Conservation (phyloP, 2,797 vertebrate species). For the Poeciliopsis infans region DNA sequence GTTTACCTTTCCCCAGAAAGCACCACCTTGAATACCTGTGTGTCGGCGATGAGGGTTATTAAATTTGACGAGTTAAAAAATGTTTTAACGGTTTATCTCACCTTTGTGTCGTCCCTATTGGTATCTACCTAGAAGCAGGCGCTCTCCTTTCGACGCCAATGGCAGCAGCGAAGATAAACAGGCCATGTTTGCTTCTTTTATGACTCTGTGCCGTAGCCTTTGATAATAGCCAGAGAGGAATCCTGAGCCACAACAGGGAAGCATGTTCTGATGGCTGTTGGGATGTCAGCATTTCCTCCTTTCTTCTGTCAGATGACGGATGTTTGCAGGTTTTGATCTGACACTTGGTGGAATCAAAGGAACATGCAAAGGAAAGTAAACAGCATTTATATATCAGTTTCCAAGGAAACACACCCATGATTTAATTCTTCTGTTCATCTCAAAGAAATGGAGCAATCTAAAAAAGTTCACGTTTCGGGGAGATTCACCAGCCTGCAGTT, state of each 20-base stretch:
- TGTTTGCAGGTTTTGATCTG: constrained; percentile 72
- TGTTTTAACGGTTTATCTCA: constrained; percentile 78
- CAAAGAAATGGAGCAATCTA: constrained; percentile 8
- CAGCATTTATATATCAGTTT: constrained; percentile 56
- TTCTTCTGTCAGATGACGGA: constrained; percentile 64
- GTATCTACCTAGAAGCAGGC: constrained; percentile 75
- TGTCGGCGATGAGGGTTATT: constrained; percentile 78
- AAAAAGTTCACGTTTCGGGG: constrained; percentile 22
- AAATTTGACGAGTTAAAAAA: constrained; percentile 78
- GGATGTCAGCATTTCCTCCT: constrained; percentile 55
- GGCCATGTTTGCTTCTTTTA: constrained; percentile 60
- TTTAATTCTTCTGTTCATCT: constrained; percentile 32
- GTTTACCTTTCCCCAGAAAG: constrained; percentile 75
- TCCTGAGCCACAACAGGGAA: constrained; percentile 49
- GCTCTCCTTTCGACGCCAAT: constrained; percentile 62
- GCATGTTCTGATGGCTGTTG: constrained; percentile 51
- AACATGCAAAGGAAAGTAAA: constrained; percentile 48
- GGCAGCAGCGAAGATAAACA: constrained; percentile 70
- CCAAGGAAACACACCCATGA: constrained; percentile 44
- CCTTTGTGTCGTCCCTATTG: constrained; percentile 70
- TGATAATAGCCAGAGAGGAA: constrained; percentile 78
- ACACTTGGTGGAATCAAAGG: constrained; percentile 67
- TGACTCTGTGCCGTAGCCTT: constrained; percentile 61
- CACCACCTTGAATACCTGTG: constrained; percentile 67
- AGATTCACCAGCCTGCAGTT: constrained; percentile 28